Base-by-base conservation (phyloP, 2,888 invertebrate species). In the Cylloceria caligata region DNA sequence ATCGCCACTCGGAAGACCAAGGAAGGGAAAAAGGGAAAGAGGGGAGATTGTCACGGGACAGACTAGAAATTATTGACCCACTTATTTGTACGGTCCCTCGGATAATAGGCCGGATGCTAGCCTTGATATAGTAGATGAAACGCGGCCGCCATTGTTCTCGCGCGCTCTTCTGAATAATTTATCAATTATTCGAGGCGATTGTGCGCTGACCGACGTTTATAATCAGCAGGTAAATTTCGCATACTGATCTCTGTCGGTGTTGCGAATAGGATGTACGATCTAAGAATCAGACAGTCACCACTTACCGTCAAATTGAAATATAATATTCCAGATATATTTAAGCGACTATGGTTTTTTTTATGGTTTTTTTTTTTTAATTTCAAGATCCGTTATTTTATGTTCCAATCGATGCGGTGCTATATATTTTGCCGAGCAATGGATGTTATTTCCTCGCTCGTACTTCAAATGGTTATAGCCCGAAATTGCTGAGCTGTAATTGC, bases 121-220 rank as follows among this genome's bases (percentile, higher is more conserved):
- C 86, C 86, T 88, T 87, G 86, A 84, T 88, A 84, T 83, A 86
- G 84, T 85, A 87, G 85, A 86, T 86, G 86, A 88, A 87, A 86
- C 85, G 84, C 78, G 81, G 74, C 52, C 79, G 81, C 85, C 84
- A 88, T 88, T 89, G 89, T 88, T 88, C 87, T 86, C 80, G 57
- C 80, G 55, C 47, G 30, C 21, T 72, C 34, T 72, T 87, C 87
- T 87, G 88, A 88, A 89, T 89, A 88, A 89, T 88, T 88, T 88
- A 88, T 88, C 84, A 83, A 85, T 85, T 64, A 73, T 71, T 75
- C 71, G 72, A 11, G 72, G 24, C 60, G 65, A 83, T 83, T 57
- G 57, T 45, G 68, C 19, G 21, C 34, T n/a, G 30, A 0, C 45
- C 27, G 55, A 2, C 55, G 5, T 27, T 27, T 27, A n/a, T 30